phyloP scores from a whole-genome alignment of 64 coral and sea anemone genomes.

The Montipora capricornis region DNA sequence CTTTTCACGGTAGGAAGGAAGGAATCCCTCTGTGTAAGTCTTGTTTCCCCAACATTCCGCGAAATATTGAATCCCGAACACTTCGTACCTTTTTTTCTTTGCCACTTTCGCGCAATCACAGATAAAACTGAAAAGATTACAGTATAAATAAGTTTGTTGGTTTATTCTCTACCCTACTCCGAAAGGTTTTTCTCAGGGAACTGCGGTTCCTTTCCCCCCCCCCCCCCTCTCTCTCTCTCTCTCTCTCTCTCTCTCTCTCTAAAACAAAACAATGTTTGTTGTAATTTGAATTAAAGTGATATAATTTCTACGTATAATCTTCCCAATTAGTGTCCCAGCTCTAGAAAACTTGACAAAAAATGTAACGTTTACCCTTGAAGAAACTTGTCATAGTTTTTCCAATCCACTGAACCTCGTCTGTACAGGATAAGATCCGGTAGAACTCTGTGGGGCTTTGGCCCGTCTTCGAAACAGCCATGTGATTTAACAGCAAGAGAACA shows the following conservation, averaged over 20 bases:
- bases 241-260: no score
- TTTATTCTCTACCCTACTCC: no score
- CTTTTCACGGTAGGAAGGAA: background rate
- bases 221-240: no score
- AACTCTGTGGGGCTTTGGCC: background rate
- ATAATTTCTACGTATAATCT: no score
- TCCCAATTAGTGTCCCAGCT: no score
- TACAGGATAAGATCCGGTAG: background rate
- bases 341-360: background rate
- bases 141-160: no score
- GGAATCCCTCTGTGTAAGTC: background rate
- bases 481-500: background rate
- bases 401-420: background rate
- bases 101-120: slow-evolving; percentile 16
- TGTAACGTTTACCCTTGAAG: slow-evolving; percentile 9
- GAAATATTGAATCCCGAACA: slow-evolving; percentile 12
- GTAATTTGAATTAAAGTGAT: no score
- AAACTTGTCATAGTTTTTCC: background rate
- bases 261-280: no score
- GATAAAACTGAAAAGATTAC: slow-evolving; percentile 14
- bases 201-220: no score
- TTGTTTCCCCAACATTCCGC: slow-evolving; percentile 30
- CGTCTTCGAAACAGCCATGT: slow-evolving; percentile 9
- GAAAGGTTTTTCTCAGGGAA: no score
- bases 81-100: background rate